phyloP scores from a whole-genome alignment of 2,113 vertebrate species.

The Scartelaos histophorus region DNA sequence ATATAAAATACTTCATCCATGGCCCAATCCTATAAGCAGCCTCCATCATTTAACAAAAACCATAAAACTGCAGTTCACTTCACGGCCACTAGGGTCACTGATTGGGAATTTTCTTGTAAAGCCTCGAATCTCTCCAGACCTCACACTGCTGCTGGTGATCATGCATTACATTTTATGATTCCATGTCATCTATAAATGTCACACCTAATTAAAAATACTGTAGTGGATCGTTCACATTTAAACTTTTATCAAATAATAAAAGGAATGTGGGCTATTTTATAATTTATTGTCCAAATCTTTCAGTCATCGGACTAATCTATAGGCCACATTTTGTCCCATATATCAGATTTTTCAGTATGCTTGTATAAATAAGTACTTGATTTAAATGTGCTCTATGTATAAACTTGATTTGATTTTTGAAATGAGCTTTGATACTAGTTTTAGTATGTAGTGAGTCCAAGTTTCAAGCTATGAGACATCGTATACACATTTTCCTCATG shows the following conservation, averaged over 20 bases:
- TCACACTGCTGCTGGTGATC: background rate
- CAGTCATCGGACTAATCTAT: too few relatives aligned
- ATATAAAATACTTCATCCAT: background rate
- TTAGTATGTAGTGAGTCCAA: too few relatives aligned
- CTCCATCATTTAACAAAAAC: background rate
- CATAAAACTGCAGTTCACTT: conserved; percentile 6
- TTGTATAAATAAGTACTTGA: too few relatives aligned
- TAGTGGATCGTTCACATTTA: too few relatives aligned
- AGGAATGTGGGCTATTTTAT: too few relatives aligned
- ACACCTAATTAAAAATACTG: background rate
- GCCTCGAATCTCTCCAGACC: background rate
- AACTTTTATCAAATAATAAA: background rate
- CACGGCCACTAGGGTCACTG: background rate
- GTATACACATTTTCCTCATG: conserved; percentile 28
- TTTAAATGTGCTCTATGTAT: too few relatives aligned
- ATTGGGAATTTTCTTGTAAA: too few relatives aligned
- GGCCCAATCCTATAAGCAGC: background rate
- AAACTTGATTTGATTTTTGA: too few relatives aligned
- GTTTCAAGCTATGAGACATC: background rate
- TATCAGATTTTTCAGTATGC: too few relatives aligned
- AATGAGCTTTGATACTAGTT: background rate
- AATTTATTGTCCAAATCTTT: too few relatives aligned
- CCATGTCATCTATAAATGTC: background rate
- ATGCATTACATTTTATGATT: background rate
- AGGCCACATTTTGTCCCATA: too few relatives aligned